Conservation (phyloP, 92 coral and sea anemone species). For the Virgularia gustaviana region DNA sequence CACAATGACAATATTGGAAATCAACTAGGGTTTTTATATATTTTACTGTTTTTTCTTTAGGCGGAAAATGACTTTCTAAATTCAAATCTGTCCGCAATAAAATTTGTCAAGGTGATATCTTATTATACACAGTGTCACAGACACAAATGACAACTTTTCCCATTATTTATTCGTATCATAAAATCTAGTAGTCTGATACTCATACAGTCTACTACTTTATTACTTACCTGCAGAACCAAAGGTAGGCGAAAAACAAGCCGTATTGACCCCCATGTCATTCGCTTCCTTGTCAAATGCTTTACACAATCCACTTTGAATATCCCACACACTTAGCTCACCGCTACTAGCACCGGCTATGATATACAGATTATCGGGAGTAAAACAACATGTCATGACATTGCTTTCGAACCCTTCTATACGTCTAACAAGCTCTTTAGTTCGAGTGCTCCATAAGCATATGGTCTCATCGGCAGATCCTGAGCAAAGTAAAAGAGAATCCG, state of each 20-base stretch:
- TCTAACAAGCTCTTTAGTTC: slow-evolving; percentile 63
- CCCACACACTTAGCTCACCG: slow-evolving; percentile 85
- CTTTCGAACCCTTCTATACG: slow-evolving; percentile 86
- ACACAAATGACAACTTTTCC: too few species aligned
- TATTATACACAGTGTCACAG: neutral
- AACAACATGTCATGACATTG: slow-evolving; percentile 78
- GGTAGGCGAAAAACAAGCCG: slow-evolving; percentile 86
- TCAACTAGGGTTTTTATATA: too few species aligned
- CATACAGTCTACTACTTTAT: neutral
- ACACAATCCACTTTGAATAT: slow-evolving; percentile 70
- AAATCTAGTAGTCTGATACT: too few species aligned
- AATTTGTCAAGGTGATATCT: too few species aligned
- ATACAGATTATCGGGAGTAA: slow-evolving; percentile 90
- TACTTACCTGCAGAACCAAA: slow-evolving; percentile 97
- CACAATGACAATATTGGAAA: too few species aligned
- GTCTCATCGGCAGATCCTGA: slow-evolving; percentile 98
- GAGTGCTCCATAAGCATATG: slow-evolving; percentile 84
- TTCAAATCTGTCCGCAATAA: too few species aligned
- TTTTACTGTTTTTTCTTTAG: too few species aligned
- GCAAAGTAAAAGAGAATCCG: slow-evolving; percentile 78
- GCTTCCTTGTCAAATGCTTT: slow-evolving; percentile 74
- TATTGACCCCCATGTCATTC: slow-evolving; percentile 84
- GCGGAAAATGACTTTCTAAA: too few species aligned
- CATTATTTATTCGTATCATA: too few species aligned
- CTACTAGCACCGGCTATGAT: slow-evolving; percentile 80